phyloP scores from a whole-genome alignment of 2,113 vertebrate genomes.

The Origma solitaria region DNA sequence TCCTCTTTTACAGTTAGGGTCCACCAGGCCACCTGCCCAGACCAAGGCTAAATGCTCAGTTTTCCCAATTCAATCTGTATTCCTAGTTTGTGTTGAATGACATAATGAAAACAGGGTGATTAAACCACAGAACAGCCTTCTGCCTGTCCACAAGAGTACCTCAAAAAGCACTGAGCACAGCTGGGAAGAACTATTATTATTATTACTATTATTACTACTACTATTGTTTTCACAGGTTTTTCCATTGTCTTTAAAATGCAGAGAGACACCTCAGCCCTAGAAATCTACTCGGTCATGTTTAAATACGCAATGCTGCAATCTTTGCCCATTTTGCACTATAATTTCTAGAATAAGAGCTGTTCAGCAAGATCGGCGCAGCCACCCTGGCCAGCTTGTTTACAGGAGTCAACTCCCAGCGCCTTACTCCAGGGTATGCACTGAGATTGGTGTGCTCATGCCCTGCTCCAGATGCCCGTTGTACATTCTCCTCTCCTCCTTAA shows the following conservation, averaged over 20 bases:
- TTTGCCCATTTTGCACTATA: not conserved
- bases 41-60: not conserved
- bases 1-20: not conserved
- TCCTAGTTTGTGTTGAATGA: not conserved
- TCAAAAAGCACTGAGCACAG: not conserved
- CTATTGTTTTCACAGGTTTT: not conserved
- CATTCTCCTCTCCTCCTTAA: not conserved
- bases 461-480: not conserved
- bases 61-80: not conserved
- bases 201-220: not conserved
- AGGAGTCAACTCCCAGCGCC: not conserved
- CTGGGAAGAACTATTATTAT: not conserved
- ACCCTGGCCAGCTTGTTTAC: not conserved
- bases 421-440: not conserved
- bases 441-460: accelerated
- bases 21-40: not conserved
- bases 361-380: not conserved
- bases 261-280: not conserved
- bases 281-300: not conserved
- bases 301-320: not conserved
- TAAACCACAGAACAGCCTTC: not conserved
- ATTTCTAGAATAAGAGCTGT: not conserved
- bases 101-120: not conserved
- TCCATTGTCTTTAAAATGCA: not conserved
- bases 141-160: not conserved